These are phyloP conservation scores for Cliona cf. orientalis DNA, from an alignment of 37 sponge, comb jelly and placozoan species.

Conservation along the genomic window DNA sequence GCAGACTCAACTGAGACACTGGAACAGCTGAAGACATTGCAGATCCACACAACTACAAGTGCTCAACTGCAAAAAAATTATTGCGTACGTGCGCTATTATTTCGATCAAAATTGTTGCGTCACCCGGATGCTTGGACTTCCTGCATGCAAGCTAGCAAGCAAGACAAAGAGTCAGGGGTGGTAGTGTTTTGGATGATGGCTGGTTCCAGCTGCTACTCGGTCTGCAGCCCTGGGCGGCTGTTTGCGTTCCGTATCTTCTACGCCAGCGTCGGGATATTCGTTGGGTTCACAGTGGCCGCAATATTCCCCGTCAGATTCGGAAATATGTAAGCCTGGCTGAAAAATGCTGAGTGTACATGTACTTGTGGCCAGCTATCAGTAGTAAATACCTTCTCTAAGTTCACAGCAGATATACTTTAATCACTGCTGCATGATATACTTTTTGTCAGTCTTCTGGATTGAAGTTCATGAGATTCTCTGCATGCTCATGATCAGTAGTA, in stretches of 20 bases:
- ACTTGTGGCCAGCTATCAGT: not conserved
- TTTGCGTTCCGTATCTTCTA: slow-evolving; percentile 22
- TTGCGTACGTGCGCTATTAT: too few species aligned
- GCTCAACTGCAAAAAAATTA: too few species aligned
- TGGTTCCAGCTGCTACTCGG: too few species aligned
- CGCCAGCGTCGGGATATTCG: slow-evolving; percentile 4
- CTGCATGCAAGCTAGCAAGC: too few species aligned
- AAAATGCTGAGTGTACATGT: not conserved
- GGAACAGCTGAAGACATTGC: not conserved
- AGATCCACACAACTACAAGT: too few species aligned
- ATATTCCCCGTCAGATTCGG: slow-evolving; percentile 22
- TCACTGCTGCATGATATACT: not conserved
- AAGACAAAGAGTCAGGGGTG: too few species aligned
- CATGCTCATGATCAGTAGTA: not conserved
- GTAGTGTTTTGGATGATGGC: too few species aligned
- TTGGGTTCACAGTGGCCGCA: slow-evolving; percentile 13
- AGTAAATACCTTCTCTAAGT: too few species aligned
- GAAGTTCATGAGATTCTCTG: not conserved
- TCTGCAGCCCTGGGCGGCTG: slow-evolving; percentile 7
- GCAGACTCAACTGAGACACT: slow-evolving; percentile 40
- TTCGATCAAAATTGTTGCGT: too few species aligned
- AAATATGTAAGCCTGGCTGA: slow-evolving; percentile 12
- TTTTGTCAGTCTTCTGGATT: not conserved
- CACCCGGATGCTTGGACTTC: too few species aligned
- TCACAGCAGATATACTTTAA: not conserved